A percentile compares a stretch with the other conserved stretches of the same genome.
These are phyloP conservation scores for Drosophila triauraria DNA, from an alignment of 1,140 invertebrate genomes.

Conservation along the genomic window DNA sequence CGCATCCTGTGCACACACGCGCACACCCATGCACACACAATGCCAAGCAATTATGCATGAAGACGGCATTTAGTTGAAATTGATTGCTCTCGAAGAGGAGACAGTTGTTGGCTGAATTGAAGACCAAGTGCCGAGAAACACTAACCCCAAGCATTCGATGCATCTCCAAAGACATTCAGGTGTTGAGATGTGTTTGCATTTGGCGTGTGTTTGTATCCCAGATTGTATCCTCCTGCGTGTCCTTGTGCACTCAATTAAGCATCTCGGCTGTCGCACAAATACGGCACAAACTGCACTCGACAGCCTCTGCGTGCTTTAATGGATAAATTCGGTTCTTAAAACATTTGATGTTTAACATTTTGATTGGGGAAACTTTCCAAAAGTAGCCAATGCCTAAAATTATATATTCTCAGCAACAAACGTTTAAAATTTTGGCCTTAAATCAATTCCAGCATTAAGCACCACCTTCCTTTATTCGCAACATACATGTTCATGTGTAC, in stretches of 20 bases:
- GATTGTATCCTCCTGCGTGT: conserved; percentile 9
- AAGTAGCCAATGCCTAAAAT: too few relatives aligned
- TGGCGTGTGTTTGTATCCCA: conserved; percentile 1
- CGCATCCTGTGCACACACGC: conserved; percentile 11
- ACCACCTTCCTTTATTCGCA: conserved; percentile 13
- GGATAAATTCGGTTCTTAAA: conserved; percentile 33
- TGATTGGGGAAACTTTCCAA: background rate
- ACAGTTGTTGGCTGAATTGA: conserved; percentile 44
- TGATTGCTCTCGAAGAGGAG: conserved; percentile 63
- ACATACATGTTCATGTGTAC: background rate
- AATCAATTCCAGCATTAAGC: background rate
- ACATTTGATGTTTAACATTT: conserved; percentile 10
- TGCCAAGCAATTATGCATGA: conserved; percentile 72
- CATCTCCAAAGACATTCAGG: conserved; percentile 49
- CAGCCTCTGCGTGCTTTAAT: conserved; percentile 46
- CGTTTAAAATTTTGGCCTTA: too few relatives aligned
- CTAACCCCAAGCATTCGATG: conserved; percentile 43
- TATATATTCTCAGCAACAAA: too few relatives aligned
- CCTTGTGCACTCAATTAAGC: conserved; percentile 64
- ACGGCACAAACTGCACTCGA: conserved; percentile 26
- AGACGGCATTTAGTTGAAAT: conserved; percentile 74
- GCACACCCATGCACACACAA: conserved; percentile 23
- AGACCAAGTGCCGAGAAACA: conserved; percentile 18
- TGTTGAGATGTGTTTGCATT: conserved; percentile 55
- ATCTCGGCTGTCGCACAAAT: conserved; percentile 49